Base-by-base conservation (phyloP, 2,113 vertebrate genomes). In the Nicator chloris region DNA sequence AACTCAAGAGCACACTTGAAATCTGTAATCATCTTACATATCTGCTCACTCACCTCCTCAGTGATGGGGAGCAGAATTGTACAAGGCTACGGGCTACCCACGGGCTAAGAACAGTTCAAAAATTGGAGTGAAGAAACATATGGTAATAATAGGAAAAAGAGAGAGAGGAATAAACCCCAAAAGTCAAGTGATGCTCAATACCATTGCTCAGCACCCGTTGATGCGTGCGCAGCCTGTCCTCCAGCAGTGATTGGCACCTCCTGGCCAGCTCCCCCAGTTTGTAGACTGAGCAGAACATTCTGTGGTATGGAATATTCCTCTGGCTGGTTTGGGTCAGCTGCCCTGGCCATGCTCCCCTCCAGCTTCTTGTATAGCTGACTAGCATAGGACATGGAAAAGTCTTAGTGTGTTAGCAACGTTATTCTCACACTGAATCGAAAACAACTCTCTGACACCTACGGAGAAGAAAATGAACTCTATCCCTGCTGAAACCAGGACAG, bases 241-340 rank as follows among this genome's bases (percentile, higher is more conserved):
- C 9, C n/a, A 49, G 47, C 47, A 42, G 60, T 1, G 1, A 42
- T n/a, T 15, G 6, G 9, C 31, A 9, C 22, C n/a, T 60, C 22
- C 54, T 66, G 35, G 22, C 39, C 7, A 31, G 5, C 60, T 86
- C 2, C 7, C 15, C 3, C 0, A 0, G 40, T 42, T 68, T 81
- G 18, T 56, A 50, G 31, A 56, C 22, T 61, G 40, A 54, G 9
- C 35, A 56, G 31, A 71, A 42, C 7, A 23, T 61, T 54, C 23
- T 42, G 40, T 60, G n/a, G 13, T 86, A 37, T 0, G 4, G 47
- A 86, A 54, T 61, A 73, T 37, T 65, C 27, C 31, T 80, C 27
- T 42, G 35, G 16, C 35, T 40, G 28, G 3, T 73, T 73, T 61
- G 61, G 11, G 42, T 69, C 40, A 68, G 27, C 35, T 68, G 23